These are phyloP conservation scores for Spea hammondii DNA, from an alignment of 2,797 vertebrate species.

Conservation along the genomic window DNA sequence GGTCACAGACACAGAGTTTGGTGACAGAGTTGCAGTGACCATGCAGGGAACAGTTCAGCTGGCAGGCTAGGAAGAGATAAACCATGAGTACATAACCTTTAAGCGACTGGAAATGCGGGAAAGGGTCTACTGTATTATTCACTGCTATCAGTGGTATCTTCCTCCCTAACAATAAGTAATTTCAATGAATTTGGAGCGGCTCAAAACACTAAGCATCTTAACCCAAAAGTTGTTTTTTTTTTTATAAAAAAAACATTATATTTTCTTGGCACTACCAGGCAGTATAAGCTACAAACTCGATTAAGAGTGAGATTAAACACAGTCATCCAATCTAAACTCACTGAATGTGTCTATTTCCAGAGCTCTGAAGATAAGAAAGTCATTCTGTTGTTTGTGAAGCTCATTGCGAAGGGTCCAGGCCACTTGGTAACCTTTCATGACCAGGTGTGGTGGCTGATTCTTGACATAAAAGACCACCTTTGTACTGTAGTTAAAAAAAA, in stretches of 20 bases:
- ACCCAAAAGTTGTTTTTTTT: too few relatives aligned
- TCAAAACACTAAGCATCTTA: too few relatives aligned
- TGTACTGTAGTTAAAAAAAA: conserved; percentile 70
- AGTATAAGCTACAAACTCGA: too few relatives aligned
- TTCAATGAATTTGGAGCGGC: too few relatives aligned
- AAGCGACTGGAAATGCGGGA: too few relatives aligned
- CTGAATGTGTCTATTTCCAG: conserved; percentile 88
- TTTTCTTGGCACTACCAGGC: too few relatives aligned
- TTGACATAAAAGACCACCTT: conserved; percentile 94
- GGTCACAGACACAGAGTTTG: conserved; percentile 89
- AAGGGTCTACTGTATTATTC: too few relatives aligned
- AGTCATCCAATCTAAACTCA: conserved; percentile 69
- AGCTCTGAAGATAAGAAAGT: conserved; percentile 90
- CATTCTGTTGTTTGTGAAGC: conserved; percentile 88
- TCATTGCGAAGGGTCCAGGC: conserved; percentile 84
- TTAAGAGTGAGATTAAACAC: not conserved
- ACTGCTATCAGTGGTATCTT: too few relatives aligned
- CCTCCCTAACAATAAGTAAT: too few relatives aligned
- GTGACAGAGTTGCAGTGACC: conserved; percentile 92
- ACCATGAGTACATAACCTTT: too few relatives aligned
- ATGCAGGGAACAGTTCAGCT: conserved; percentile 93
- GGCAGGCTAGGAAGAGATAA: conserved; percentile 78
- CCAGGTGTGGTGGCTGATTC: conserved; percentile 84
- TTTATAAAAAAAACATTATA: too few relatives aligned
- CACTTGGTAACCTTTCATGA: conserved; percentile 84